Base-by-base conservation (phyloP, 1,140 invertebrate species). In the Penaeus vannamei region DNA sequence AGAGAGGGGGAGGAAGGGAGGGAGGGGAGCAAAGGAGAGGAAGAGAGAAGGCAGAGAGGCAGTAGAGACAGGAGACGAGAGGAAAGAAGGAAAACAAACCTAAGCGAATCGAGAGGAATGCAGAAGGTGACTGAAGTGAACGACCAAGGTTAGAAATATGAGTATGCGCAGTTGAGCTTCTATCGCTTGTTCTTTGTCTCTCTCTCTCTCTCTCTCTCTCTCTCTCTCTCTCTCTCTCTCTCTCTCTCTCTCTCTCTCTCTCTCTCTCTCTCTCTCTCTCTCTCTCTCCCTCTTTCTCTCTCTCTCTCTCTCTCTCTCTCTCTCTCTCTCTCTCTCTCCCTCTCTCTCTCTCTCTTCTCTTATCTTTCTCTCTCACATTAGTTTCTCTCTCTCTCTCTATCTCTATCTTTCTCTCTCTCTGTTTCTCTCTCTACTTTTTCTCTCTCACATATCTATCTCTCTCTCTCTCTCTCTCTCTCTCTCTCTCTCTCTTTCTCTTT, bases 321-420 rank as follows among this genome's bases (percentile, higher is more conserved):
- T 36, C 26, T n/a, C 32, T 46, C n/a, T 46, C 23, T 46, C n/a
- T 79, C 76, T n/a, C 26, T 26, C 72, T 77, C 72, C 32, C 72
- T 77, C 72, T 77, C 72, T 77, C 72, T 77, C 72, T 77, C 72
- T 77, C 72, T 77, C 72, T 77, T 77, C 72, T 77, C 72, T 77
- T 77, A n/a, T 77, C 72, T 77, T 26, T 77, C 72, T 77, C 72
- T 77, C 72, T 77, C 72, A n/a, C n/a, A n/a, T n/a, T n/a, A n/a
- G n/a, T n/a, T n/a, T 77, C 72, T 77, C 72, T 77, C 72, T 77
- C 72, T 77, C 72, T 77, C 72, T 77, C 72, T 26, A n/a, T 77
- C 72, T 77, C 72, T 77, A n/a, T 77, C 72, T 77, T 26, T 77
- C 72, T 77, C 72, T 77, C 72, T 77, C 72, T 77, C 72, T 36